Evolutionary conservation across 2,797 vertebrate genomes (phyloP).

Genomic region (Phataginus tetradactyla): DNA sequence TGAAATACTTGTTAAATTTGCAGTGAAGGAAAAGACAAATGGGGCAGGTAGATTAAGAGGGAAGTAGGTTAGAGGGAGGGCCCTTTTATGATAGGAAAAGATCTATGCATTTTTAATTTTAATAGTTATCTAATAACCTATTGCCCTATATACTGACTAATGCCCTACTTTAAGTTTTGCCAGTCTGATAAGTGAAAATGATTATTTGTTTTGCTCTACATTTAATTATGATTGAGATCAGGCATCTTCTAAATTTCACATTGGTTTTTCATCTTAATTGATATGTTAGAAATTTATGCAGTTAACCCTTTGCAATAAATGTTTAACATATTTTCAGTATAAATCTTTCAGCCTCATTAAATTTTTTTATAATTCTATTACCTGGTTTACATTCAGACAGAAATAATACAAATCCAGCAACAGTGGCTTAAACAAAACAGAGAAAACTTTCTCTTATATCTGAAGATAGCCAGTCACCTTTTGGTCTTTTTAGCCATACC

Average conservation of each 20-base stretch:
- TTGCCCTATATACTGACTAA: not conserved
- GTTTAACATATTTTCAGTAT: not conserved
- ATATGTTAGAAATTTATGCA: not conserved
- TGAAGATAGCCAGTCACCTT: not conserved
- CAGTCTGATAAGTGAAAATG: not conserved
- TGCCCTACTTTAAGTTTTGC: not conserved
- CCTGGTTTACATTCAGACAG: not conserved
- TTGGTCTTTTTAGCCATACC: not conserved
- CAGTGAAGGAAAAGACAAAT: constrained; percentile 21
- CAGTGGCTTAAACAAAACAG: not conserved
- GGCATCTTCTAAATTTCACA: not conserved
- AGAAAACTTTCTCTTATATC: not conserved
- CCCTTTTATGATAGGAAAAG: not conserved
- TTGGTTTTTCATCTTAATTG: not conserved
- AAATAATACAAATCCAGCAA: not conserved
- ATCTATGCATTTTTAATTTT: not conserved
- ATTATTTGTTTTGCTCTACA: not conserved
- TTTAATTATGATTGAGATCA: not conserved
- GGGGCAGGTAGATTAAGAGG: not conserved
- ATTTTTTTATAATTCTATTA: not conserved
- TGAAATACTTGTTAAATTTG: not conserved
- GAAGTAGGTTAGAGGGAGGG: not conserved
- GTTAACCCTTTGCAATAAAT: not conserved
- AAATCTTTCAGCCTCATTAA: not conserved
- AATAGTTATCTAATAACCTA: not conserved